Evolutionary conservation across 1,140 invertebrate genomes (phyloP).

Genomic region (Bemisia tabaci): DNA sequence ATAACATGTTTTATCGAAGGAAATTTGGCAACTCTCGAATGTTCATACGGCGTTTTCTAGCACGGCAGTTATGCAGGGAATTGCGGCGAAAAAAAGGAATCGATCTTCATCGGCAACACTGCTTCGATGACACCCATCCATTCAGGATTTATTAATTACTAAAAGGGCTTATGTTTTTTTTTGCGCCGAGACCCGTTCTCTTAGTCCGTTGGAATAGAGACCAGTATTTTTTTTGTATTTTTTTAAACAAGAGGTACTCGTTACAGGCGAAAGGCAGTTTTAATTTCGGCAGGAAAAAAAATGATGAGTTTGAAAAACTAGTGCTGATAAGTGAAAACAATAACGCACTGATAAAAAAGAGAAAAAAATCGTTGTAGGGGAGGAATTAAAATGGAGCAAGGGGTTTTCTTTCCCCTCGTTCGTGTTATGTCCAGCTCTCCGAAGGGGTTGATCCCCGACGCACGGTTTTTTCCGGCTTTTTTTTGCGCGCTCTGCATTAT

Average conservation of each 20-base stretch:
- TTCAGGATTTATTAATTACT: neutral
- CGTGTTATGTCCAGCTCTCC: neutral
- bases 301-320: too few species aligned
- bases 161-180: neutral
- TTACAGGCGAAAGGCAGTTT: neutral
- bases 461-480: neutral
- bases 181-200: neutral
- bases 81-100: too few species aligned
- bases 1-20: too few species aligned
- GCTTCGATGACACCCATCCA: neutral
- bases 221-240: neutral
- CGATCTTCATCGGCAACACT: too few species aligned
- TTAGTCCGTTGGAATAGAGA: neutral
- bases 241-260: neutral
- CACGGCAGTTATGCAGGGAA: too few species aligned
- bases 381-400: too few species aligned
- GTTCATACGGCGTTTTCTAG: too few species aligned
- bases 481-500: neutral
- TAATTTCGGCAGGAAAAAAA: neutral
- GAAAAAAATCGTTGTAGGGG: too few species aligned
- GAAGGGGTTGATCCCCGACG: neutral
- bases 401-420: too few species aligned
- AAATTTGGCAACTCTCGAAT: too few species aligned
- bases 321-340: too few species aligned
- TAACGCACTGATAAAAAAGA: too few species aligned